Base-by-base conservation (phyloP, 2,113 vertebrate species). In the Channa maculata region DNA sequence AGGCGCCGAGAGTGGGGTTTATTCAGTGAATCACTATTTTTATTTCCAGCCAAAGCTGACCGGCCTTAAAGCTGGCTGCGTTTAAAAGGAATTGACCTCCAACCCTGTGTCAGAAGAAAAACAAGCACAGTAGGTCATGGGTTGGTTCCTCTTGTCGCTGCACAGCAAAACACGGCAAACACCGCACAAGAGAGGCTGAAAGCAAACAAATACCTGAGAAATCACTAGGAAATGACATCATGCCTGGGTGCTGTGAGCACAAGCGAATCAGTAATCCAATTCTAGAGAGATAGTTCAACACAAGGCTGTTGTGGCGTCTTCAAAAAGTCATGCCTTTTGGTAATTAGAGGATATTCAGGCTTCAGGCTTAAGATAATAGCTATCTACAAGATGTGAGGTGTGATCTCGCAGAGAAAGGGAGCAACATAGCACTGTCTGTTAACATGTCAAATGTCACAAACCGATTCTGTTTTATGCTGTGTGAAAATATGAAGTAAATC, bases 151-250 rank as follows among this genome's bases (percentile, higher is more conserved):
- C 86, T 74, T 81, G 88, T 88, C 87, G 74, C 65, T 77, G 70
- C 34, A 55, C 81, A 83, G 84, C 84, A 83, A 77, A 86, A 88
- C 71, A 77, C 1, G 8, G 54, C 78, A 77, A 85, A 83, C 63
- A 72, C 53, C 66, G 63, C 4, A 3, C 80, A 81, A 75, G 79
- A 84, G 83, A 83, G 60, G 57, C 71, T 49, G 61, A 65, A 66
- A 58, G 77, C 87, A 90, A 89, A 90, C 86, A 93, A 91, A 93
- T 81, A 90, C 87, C 85, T 86, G 82, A 87, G 87, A 87, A 91
- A 88, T 77, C 90, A 85, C 80, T 88, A 89, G 89, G 88, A 90
- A 90, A 87, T 92, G 82, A 92, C 83, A 90, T 91, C 87, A 92
- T 82, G 85, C 65, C 82, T 76, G 67, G 12, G 60, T 54, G 6